Evolutionary conservation across 2,888 invertebrate genomes (phyloP).

Genomic region (Sarcophaga caerulescens): DNA sequence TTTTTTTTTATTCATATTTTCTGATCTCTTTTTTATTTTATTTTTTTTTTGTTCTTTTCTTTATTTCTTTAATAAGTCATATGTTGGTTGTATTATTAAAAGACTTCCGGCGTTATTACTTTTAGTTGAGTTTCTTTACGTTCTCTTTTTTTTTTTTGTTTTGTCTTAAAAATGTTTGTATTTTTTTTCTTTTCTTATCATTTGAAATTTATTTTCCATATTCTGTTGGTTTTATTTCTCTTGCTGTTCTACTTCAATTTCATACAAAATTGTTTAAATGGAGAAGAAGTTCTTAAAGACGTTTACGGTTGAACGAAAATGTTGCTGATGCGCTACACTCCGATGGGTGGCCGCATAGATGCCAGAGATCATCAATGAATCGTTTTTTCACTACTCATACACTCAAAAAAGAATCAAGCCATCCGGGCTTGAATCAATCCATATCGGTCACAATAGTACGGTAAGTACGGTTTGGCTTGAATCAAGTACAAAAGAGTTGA

Average conservation of each 20-base stretch:
- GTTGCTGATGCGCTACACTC: too few relatives aligned
- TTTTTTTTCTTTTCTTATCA: conserved; percentile 46
- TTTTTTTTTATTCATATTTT: neutral
- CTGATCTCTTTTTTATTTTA: neutral
- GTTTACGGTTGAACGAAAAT: neutral
- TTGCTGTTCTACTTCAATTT: conserved; percentile 30
- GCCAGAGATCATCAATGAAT: too few relatives aligned
- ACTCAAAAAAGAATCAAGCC: too few relatives aligned
- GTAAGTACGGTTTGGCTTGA: too few relatives aligned
- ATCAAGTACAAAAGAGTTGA: too few relatives aligned
- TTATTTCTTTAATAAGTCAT: conserved; percentile 65
- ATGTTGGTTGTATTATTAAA: conserved; percentile 67
- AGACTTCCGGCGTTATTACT: conserved; percentile 70
- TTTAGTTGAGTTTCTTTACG: neutral
- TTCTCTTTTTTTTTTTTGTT: too few relatives aligned
- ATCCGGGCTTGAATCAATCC: too few relatives aligned
- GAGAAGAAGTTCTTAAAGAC: neutral
- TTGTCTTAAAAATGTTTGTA: neutral
- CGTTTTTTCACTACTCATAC: too few relatives aligned
- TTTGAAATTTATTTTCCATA: conserved; percentile 61
- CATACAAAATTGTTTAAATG: conserved; percentile 38
- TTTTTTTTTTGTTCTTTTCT: neutral
- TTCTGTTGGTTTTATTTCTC: neutral
- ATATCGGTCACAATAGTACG: too few relatives aligned
- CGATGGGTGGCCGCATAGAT: too few relatives aligned